phyloP scores from a whole-genome alignment of 2,888 invertebrate genomes.

The Meteorus colon region DNA sequence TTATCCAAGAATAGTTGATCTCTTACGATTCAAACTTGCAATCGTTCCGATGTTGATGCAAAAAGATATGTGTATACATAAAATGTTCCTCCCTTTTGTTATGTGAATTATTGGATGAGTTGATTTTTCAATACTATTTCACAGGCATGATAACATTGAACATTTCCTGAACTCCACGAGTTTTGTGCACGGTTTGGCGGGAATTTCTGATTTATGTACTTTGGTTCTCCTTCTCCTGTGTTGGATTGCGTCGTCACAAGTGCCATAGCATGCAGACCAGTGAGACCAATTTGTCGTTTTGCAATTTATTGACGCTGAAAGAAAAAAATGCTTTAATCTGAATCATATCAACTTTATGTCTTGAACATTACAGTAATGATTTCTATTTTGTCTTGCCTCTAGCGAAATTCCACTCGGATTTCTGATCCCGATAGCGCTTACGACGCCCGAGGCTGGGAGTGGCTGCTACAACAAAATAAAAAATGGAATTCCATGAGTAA shows the following conservation, averaged over 20 bases:
- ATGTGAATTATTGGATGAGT: constrained; percentile 16
- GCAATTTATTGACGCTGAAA: constrained; percentile 60
- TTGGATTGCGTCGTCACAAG: constrained; percentile 86
- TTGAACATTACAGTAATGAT: background rate
- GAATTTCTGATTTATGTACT: constrained; percentile 65
- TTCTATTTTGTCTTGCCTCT: constrained; percentile 30
- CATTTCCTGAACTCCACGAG: constrained; percentile 66
- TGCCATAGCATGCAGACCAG: constrained; percentile 92
- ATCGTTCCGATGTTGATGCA: constrained; percentile 26
- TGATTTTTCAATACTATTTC: constrained; percentile 26
- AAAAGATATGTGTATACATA: constrained; percentile 20
- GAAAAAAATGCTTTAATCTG: constrained; percentile 15
- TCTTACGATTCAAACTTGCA: constrained; percentile 21
- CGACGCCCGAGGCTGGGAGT: constrained; percentile 36
- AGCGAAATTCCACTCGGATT: constrained; percentile 28
- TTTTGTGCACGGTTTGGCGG: constrained; percentile 68
- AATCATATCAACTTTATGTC: background rate
- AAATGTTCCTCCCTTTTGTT: background rate
- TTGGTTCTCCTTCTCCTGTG: constrained; percentile 81
- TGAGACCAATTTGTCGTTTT: constrained; percentile 79
- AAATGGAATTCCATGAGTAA: background rate
- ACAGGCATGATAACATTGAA: constrained; percentile 45
- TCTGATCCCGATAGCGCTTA: constrained; percentile 46
- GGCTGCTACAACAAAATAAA: constrained; percentile 22
- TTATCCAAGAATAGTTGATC: constrained; percentile 34